Conservation (phyloP, 2,888 invertebrate species). For the Drosophila prostipennis region DNA sequence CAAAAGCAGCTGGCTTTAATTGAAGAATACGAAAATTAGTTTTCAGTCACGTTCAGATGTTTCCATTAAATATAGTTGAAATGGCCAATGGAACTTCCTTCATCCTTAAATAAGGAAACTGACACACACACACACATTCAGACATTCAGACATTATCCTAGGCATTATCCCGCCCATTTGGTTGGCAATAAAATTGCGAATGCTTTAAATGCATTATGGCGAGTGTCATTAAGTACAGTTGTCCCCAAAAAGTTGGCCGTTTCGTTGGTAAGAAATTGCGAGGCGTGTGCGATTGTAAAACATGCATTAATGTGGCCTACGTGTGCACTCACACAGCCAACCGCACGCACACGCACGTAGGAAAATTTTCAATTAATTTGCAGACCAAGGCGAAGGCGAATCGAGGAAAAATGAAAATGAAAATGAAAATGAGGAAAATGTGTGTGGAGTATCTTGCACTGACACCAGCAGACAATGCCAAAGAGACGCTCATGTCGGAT, state of each 20-base stretch:
- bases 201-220: slow-evolving; percentile 60
- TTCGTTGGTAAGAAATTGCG: slow-evolving; percentile 23
- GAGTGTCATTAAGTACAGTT: slow-evolving; percentile 48
- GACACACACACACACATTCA: not conserved
- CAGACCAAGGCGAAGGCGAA: slow-evolving; percentile 22
- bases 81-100: not conserved
- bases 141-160: not conserved
- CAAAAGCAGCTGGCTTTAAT: not conserved
- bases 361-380: slow-evolving; percentile 64
- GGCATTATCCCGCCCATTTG: slow-evolving; percentile 26
- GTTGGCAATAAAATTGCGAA: slow-evolving; percentile 49
- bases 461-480: slow-evolving; percentile 58
- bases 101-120: slow-evolving; percentile 2
- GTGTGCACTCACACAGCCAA: slow-evolving; percentile 38
- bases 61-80: slow-evolving; percentile 17
- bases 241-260: slow-evolving; percentile 36
- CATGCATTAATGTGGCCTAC: slow-evolving; percentile 66
- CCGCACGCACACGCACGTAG: slow-evolving; percentile 9
- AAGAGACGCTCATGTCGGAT: slow-evolving; percentile 51
- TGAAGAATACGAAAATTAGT: not conserved
- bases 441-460: slow-evolving; percentile 48
- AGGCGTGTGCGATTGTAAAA: slow-evolving; percentile 60
- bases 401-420: slow-evolving; percentile 19
- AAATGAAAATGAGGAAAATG: slow-evolving; percentile 41
- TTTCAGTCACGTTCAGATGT: slow-evolving; percentile 4